These are phyloP conservation scores for Athalia circularis DNA, from an alignment of 2,888 invertebrate species.

Conservation along the genomic window DNA sequence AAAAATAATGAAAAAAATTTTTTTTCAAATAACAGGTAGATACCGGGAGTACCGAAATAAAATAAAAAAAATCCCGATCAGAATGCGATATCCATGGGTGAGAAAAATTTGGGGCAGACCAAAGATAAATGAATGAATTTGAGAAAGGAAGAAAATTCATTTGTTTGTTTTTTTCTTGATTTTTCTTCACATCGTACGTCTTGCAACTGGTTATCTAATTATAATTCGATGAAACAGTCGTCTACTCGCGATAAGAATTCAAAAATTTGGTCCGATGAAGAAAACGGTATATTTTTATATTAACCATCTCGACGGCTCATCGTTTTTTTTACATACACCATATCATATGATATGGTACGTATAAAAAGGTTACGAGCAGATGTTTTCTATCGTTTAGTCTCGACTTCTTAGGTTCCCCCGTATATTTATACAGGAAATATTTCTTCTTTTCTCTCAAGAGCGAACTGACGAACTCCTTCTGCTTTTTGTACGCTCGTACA, in stretches of 20 bases:
- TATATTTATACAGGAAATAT: neutral
- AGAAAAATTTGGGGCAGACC: too few relatives aligned
- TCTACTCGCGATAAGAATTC: neutral
- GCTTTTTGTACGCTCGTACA: too few relatives aligned
- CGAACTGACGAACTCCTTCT: neutral
- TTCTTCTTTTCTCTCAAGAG: neutral
- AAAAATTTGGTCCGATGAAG: neutral
- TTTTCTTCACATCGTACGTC: too few relatives aligned
- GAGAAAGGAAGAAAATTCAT: too few relatives aligned
- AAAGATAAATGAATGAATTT: too few relatives aligned
- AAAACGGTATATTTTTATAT: neutral
- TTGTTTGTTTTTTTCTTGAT: too few relatives aligned
- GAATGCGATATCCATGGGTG: too few relatives aligned
- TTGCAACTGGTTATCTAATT: too few relatives aligned
- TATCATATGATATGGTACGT: neutral
- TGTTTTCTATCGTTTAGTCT: constrained; percentile 15
- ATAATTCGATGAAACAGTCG: too few relatives aligned
- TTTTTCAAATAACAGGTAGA: neutral
- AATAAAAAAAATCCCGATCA: too few relatives aligned
- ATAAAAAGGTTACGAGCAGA: neutral
- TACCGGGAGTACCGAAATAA: too few relatives aligned
- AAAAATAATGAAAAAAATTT: neutral
- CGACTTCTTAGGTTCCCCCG: neutral
- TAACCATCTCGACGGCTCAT: neutral
- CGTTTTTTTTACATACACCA: neutral